Evolutionary conservation across 2,113 vertebrate genomes (phyloP).

Genomic region (Ptilorrhoa leucosticta): DNA sequence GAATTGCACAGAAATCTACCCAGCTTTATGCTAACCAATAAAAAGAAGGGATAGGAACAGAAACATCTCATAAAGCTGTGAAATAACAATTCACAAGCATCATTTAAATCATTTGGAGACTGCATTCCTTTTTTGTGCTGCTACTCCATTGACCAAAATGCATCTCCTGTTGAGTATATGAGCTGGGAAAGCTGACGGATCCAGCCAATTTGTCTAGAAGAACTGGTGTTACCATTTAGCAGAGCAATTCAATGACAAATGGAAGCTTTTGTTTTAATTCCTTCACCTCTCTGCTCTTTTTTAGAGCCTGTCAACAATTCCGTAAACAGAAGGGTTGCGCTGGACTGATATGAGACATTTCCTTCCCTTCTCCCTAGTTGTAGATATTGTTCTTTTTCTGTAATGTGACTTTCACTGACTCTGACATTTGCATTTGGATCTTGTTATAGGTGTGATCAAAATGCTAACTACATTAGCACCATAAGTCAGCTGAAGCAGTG

Average conservation of each 20-base stretch:
- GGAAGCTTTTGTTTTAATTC: background rate
- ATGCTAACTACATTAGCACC: background rate
- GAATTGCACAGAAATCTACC: slow-evolving; percentile 35
- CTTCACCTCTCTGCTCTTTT: background rate
- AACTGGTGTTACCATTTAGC: slow-evolving; percentile 7
- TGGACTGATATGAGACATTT: background rate
- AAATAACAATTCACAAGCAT: slow-evolving; percentile 49
- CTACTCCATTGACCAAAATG: slow-evolving; percentile 15
- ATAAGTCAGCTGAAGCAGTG: background rate
- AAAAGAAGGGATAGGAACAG: slow-evolving; percentile 10
- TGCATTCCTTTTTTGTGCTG: slow-evolving; percentile 2
- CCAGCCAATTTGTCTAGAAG: background rate
- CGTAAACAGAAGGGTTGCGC: background rate
- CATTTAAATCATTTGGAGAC: slow-evolving; percentile 8
- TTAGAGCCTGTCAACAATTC: background rate
- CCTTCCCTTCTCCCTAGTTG: background rate
- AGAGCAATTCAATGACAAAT: background rate
- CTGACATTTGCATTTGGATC: slow-evolving; percentile 8
- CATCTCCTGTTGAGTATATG: background rate
- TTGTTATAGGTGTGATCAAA: background rate
- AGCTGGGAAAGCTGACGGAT: slow-evolving; percentile 14
- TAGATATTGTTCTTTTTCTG: background rate
- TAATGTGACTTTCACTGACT: background rate
- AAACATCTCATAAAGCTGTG: slow-evolving; percentile 29
- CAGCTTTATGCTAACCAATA: slow-evolving; percentile 54